These are phyloP conservation scores for Helicolenus hilgendorfi DNA, from an alignment of 2,797 vertebrate genomes.

Conservation along the genomic window DNA sequence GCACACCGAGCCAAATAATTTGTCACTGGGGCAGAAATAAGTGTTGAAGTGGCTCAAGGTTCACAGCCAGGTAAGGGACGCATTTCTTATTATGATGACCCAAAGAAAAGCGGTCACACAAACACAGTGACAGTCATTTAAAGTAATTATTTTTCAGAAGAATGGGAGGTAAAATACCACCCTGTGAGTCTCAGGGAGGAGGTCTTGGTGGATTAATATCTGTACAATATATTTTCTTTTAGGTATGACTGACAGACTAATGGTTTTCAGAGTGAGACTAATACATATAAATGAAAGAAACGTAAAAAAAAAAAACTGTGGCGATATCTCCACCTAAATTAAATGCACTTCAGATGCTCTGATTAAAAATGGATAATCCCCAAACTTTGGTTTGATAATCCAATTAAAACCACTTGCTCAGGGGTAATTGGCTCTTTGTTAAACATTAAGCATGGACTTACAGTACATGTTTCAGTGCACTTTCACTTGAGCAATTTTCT, in stretches of 20 bases:
- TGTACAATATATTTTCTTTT: not conserved
- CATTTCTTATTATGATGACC: slow-evolving; percentile 15
- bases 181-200: not conserved
- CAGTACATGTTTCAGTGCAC: slow-evolving; percentile 1
- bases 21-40: slow-evolving; percentile 32
- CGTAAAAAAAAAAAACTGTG: not conserved
- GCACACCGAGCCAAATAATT: slow-evolving; percentile 26
- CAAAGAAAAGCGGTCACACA: not conserved
- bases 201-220: not conserved
- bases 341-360: slow-evolving; percentile 9
- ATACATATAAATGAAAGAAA: not conserved
- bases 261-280: not conserved
- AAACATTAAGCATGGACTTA: slow-evolving; percentile 9
- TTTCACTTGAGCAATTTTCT: not conserved
- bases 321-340: not conserved
- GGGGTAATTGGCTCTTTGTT: slow-evolving; percentile 29
- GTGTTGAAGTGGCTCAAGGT: not conserved
- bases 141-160: not conserved
- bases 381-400: slow-evolving; percentile 45
- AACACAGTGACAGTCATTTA: not conserved
- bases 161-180: not conserved
- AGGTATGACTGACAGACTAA: not conserved
- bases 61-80: not conserved
- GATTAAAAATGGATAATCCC: slow-evolving; percentile 50
- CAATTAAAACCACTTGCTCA: slow-evolving; percentile 41